Conservation (phyloP, 64 coral and sea anemone genomes). For the Actinia tenebrosa region DNA sequence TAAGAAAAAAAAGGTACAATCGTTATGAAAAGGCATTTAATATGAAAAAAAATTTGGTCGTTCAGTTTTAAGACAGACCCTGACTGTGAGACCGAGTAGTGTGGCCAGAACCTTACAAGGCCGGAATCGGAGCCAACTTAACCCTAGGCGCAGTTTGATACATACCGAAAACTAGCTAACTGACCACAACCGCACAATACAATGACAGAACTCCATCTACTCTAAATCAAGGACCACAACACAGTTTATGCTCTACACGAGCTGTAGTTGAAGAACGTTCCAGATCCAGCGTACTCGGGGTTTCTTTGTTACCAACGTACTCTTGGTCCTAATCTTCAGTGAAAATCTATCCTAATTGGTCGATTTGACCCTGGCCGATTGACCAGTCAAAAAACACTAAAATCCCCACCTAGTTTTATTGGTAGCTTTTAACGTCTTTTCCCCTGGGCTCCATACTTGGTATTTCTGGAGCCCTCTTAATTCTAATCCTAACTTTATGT, state of each 20-base stretch:
- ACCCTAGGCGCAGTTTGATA: not conserved
- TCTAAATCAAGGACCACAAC: not conserved
- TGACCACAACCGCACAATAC: not conserved
- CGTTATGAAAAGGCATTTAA: no score
- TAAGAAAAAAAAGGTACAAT: no score
- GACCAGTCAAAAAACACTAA: conserved; percentile 4
- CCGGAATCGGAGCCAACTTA: not conserved
- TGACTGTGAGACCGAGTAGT: conserved; percentile 2
- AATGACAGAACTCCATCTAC: not conserved
- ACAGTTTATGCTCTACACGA: not conserved
- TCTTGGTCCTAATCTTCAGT: not conserved
- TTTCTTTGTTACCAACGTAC: not conserved
- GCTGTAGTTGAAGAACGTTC: not conserved
- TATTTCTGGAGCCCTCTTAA: conserved; percentile 1
- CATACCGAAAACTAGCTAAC: not conserved
- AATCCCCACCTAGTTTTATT: not conserved
- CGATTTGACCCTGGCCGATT: conserved; percentile 9
- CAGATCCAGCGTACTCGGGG: not conserved
- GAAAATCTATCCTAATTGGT: conserved; percentile 4
- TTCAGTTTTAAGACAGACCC: not conserved
- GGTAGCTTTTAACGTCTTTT: not conserved
- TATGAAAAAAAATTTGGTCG: no score
- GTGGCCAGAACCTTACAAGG: not conserved
- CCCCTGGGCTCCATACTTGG: not conserved
- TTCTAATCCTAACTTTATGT: not conserved